Evolutionary conservation across 2,888 invertebrate genomes (phyloP), one percentile per base, ranked within the genome.

Genomic region (Drosophila ustulata): DNA sequence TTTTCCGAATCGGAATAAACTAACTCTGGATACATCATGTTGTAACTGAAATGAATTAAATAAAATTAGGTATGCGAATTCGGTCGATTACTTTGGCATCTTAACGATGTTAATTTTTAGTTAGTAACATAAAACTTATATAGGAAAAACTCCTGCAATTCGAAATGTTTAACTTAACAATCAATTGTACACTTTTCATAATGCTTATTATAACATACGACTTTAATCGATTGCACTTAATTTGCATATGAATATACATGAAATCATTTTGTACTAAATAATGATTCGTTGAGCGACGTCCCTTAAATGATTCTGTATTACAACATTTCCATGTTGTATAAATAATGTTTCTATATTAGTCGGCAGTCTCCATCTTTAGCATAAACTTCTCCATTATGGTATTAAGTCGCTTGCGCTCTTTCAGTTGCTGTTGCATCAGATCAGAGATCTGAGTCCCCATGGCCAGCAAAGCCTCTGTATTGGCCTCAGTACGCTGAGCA

Each of bases 301-400:
- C 43, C 32, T 49, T 55, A 55, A 13, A 55, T 45, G 34, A 18
- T 18, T 18, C 18, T 45, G 47, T 13, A 18, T 18, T 18, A 18
- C 18, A 18, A 18, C 18, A 18, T 2, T 23, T 30, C 6, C 34
- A 30, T 28, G 8, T 6, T 11, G 3, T 23, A 37, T 32, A 26
- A 37, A 37, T 11, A 23, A 43, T n/a, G 6, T 34, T 41, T 25
- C 7, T 56, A 34, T n/a, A 30, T 34, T 75, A 82, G 28, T 83
- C 79, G 39, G 69, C 58, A 11, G 84, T 71, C 66, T 82, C 87
- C 87, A 82, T 82, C 61, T 82, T 82, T 0, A 77, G 70, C 13
- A 86, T 81, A 53, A 82, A 86, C 45, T 82, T 82, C 47, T 82
- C 82, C 79, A 82, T 86, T 30, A 82, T 72, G 1, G 66, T 66